Conservation (phyloP, 2,888 invertebrate species). For the Andrena praecox region DNA sequence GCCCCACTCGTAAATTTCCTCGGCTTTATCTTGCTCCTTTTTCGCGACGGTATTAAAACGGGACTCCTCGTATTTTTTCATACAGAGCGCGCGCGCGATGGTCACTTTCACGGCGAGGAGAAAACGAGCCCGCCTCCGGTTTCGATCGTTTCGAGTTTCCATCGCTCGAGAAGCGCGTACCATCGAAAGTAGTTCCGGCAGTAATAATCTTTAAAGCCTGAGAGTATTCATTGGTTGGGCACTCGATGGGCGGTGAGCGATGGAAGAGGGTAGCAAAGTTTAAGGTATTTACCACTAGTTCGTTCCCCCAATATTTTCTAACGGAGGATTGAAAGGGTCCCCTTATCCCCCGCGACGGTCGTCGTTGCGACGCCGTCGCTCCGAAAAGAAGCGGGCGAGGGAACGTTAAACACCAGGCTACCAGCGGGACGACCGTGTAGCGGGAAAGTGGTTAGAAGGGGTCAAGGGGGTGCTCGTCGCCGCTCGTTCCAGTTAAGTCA, state of each 20-base stretch:
- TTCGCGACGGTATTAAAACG: slow-evolving; percentile 47
- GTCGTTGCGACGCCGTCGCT: slow-evolving; percentile 1
- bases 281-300: not conserved
- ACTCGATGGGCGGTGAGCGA: too few species aligned
- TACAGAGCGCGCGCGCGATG: not conserved
- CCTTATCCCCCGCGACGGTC: not conserved
- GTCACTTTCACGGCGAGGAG: not conserved
- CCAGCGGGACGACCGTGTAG: slow-evolving; percentile 55
- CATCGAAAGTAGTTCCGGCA: not conserved
- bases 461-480: slow-evolving; percentile 67
- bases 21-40: slow-evolving; percentile 48
- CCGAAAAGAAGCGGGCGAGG: slow-evolving; percentile 49
- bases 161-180: not conserved
- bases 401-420: slow-evolving; percentile 65
- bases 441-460: slow-evolving; percentile 63
- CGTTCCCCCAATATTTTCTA: not conserved
- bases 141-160: slow-evolving; percentile 5
- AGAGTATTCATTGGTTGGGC: too few species aligned
- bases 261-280: not conserved
- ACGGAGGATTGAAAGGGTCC: slow-evolving; percentile 24
- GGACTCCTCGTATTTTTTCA: slow-evolving; percentile 12
- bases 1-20: slow-evolving; percentile 47
- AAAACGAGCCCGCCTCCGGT: not conserved
- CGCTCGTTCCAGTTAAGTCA: slow-evolving; percentile 67
- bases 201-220: too few species aligned